These are phyloP conservation scores for Arctocebus calabarensis DNA, from an alignment of 2,797 vertebrate genomes.

Conservation along the genomic window DNA sequence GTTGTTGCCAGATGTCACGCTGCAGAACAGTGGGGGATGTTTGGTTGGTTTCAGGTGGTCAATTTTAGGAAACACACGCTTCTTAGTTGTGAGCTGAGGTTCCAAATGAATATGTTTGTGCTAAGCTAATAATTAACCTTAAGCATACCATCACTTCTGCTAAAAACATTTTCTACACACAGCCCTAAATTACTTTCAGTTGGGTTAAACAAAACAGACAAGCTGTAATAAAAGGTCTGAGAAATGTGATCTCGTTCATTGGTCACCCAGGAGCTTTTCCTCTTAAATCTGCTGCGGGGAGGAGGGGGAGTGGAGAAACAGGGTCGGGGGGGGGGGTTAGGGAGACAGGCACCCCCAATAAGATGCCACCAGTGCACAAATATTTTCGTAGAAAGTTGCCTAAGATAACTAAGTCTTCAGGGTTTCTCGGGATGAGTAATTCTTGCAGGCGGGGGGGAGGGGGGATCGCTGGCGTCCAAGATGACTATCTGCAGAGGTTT, in stretches of 20 bases:
- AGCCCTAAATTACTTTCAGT: conserved; percentile 68
- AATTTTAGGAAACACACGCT: conserved; percentile 59
- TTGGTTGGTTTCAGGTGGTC: conserved; percentile 44
- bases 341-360: conserved; percentile 7
- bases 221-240: conserved; percentile 62
- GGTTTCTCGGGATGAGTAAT: conserved; percentile 67
- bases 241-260: conserved; percentile 70
- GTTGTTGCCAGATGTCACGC: conserved; percentile 45
- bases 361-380: conserved; percentile 59
- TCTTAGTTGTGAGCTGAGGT: conserved; percentile 41
- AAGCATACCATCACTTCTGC: conserved; percentile 72
- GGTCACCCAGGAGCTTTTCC: conserved; percentile 71
- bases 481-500: conserved; percentile 63
- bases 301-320: neutral
- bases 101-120: conserved; percentile 7
- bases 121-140: conserved; percentile 77
- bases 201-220: conserved; percentile 64
- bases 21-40: neutral
- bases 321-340: neutral
- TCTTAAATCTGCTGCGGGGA: conserved; percentile 56
- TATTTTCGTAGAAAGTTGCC: conserved; percentile 78
- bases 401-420: conserved; percentile 70
- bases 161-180: conserved; percentile 69
- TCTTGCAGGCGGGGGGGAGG: neutral
- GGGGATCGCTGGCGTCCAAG: conserved; percentile 21